Percentiles rank a stretch among this genome's conserved stretches.
Evolutionary conservation across 1,140 invertebrate genomes (phyloP).

Genomic region (Temnothorax curvispinosus): DNA sequence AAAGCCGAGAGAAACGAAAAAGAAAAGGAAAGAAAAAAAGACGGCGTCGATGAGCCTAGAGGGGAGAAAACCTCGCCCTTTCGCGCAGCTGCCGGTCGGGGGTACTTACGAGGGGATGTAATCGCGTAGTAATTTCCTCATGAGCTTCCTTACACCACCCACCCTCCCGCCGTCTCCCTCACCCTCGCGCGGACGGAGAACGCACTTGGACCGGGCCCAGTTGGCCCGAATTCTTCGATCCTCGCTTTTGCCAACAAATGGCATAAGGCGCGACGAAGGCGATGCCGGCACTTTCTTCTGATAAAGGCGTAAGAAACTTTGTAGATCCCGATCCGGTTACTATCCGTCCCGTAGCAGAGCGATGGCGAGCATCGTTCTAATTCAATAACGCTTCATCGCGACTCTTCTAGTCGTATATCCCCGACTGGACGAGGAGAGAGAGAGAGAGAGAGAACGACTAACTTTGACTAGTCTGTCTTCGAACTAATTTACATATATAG

Average conservation of each 20-base stretch:
- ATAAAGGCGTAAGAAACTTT: slow-evolving; percentile 49
- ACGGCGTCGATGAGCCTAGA: slow-evolving; percentile 15
- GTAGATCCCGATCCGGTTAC: slow-evolving; percentile 48
- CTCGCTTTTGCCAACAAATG: slow-evolving; percentile 73
- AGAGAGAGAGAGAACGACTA: neutral
- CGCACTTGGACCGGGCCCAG: slow-evolving; percentile 82
- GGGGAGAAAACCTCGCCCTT: neutral
- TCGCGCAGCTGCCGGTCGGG: slow-evolving; percentile 24
- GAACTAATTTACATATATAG: neutral
- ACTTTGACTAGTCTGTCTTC: neutral
- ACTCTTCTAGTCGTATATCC: neutral
- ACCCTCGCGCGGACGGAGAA: slow-evolving; percentile 67
- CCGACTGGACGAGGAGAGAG: neutral
- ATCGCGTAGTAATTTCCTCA: slow-evolving; percentile 82
- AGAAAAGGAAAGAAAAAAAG: slow-evolving; percentile 1
- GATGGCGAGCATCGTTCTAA: slow-evolving; percentile 37
- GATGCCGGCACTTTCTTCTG: slow-evolving; percentile 48
- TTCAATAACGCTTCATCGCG: slow-evolving; percentile 37
- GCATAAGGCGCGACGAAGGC: slow-evolving; percentile 67
- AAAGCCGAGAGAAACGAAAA: neutral
- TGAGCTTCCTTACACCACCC: slow-evolving; percentile 77
- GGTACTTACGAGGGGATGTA: slow-evolving; percentile 75
- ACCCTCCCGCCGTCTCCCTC: neutral
- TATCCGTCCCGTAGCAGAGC: slow-evolving; percentile 5
- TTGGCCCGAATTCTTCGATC: slow-evolving; percentile 77